Conservation (phyloP, 2,113 vertebrate genomes). For the Sardina pilchardus region DNA sequence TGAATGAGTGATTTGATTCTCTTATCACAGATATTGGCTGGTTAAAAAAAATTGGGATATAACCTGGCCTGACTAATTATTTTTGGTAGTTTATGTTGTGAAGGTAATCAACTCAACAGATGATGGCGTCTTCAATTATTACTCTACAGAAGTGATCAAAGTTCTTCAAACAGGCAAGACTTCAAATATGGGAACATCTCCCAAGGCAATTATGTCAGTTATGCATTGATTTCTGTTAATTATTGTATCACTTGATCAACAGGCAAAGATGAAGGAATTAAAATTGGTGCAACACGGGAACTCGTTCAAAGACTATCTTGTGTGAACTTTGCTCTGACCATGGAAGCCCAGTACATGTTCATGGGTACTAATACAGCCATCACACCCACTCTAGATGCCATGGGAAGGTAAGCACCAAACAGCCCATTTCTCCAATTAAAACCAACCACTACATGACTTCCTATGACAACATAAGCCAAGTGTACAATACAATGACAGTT, state of each 20-base stretch:
- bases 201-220: neutral
- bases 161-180: constrained; percentile 64
- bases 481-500: neutral
- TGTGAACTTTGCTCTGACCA: constrained; percentile 41
- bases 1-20: neutral
- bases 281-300: constrained; percentile 48
- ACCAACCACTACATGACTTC: neutral
- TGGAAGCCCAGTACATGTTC: constrained; percentile 59
- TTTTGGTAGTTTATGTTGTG: constrained; percentile 55
- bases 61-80: neutral
- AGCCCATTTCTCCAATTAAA: neutral
- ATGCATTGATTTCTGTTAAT: neutral
- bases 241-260: neutral
- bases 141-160: constrained; percentile 51
- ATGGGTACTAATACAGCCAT: constrained; percentile 63
- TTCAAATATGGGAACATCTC: neutral
- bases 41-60: neutral
- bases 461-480: no score
- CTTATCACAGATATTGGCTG: neutral
- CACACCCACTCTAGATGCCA: constrained; percentile 29
- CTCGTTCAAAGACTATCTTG: constrained; percentile 51
- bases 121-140: constrained; percentile 66
- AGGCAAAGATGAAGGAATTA: constrained; percentile 55
- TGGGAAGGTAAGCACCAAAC: constrained; percentile 52
- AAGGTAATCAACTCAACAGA: constrained; percentile 55